Evolutionary conservation across 1,140 invertebrate species (phyloP), one percentile per base, ranked within the genome.

Genomic region (Sycophila sp.): DNA sequence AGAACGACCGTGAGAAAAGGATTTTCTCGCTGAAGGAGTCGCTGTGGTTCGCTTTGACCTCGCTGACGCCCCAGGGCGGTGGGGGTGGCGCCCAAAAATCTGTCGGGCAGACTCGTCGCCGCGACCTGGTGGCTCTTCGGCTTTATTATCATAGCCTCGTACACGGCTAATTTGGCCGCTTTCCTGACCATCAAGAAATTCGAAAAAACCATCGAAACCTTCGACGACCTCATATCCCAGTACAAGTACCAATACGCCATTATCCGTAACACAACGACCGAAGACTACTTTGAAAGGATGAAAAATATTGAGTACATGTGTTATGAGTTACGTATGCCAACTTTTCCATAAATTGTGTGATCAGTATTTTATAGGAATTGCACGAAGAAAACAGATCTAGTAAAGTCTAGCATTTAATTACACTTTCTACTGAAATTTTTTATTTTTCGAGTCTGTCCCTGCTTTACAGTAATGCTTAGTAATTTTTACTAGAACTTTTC

Each of bases 11-110:
- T 66, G 96, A 98, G 80, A 98, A 98, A 78, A 86, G 97, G 15
- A 94, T 97, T 77, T 99, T 99, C 77, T 96, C 93, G 19, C 85
- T 99, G 2, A 98, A 98, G 78, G 97, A 99, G 85, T 98, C 96
- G 80, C 87, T 99, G 0, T 99, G 98, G 97, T 99, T 99, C 83
- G 98, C 97, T 79, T 98, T 99, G 96, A 99, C 97, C 24, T 98
- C 97, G 1, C 81, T 99, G 11, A 99, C 97, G 0, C 97, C 97
- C 0, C 97, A 98, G 87, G 94, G 96, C 0, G 96, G 96, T 4
- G 97, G 97, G 0, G 0, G 97, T 99, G 84, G 97, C 97, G 0
- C 98, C 98, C 0, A 96, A 96, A 80, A 97, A 97, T 86, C 85
- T 98, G 0, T 97, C 95, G 0, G 96, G 96, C 0, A 89, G 96